Evolutionary conservation across 2,888 invertebrate genomes (phyloP).

Genomic region (Chrysolina americana): DNA sequence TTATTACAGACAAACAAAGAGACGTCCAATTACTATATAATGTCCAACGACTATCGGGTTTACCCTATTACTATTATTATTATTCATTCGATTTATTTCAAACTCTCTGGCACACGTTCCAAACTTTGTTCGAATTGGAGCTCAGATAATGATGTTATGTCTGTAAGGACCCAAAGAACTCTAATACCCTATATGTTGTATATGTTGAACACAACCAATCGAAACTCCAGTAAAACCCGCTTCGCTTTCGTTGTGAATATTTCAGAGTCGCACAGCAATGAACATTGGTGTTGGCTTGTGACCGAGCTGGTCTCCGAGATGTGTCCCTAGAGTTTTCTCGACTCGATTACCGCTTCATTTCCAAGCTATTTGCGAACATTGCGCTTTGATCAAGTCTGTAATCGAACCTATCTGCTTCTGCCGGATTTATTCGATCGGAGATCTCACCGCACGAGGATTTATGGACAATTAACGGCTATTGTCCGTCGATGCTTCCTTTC

Average conservation of each 20-base stretch:
- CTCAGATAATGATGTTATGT: neutral
- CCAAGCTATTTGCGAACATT: slow-evolving; percentile 50
- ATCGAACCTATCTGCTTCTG: slow-evolving; percentile 42
- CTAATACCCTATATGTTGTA: neutral
- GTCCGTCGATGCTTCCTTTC: slow-evolving; percentile 32
- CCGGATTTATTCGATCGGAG: slow-evolving; percentile 50
- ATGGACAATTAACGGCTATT: slow-evolving; percentile 52
- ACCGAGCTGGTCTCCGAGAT: slow-evolving; percentile 36
- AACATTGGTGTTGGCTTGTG: slow-evolving; percentile 17
- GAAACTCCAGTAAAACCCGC: neutral
- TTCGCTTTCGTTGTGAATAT: slow-evolving; percentile 8
- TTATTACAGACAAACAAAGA: no score
- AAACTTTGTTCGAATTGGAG: no score
- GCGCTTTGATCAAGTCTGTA: slow-evolving; percentile 40
- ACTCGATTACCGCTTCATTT: slow-evolving; percentile 52
- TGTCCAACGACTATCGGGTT: no score
- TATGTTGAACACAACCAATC: neutral
- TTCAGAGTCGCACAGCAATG: slow-evolving; percentile 12
- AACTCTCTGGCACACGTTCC: no score
- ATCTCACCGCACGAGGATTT: slow-evolving; percentile 47
- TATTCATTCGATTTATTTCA: no score
- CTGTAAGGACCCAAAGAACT: neutral
- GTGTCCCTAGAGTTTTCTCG: slow-evolving; percentile 46
- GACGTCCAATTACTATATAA: no score
- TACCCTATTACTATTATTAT: no score